A percentile compares a stretch with the other conserved stretches of the same genome.
Evolutionary conservation across 2,888 invertebrate genomes (phyloP).

Genomic region (Apotomis betuletana): DNA sequence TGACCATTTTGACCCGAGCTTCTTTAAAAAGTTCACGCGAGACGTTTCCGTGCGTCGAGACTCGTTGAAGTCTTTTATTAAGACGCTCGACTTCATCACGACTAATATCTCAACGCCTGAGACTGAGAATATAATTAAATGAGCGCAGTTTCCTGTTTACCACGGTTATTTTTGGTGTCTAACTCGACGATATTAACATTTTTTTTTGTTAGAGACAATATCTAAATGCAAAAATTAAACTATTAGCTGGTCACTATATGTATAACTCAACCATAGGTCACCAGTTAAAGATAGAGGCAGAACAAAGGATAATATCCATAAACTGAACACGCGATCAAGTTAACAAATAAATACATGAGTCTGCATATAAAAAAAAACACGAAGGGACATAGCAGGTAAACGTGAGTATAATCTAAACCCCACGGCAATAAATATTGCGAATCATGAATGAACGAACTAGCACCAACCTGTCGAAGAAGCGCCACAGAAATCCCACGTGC

Average conservation of each 20-base stretch:
- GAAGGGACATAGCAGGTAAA: constrained; percentile 15
- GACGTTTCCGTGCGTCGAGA: constrained; percentile 9
- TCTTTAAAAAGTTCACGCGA: constrained; percentile 2
- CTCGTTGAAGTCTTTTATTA: constrained; percentile 76
- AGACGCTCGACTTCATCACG: constrained; percentile 43
- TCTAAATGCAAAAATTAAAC: background rate
- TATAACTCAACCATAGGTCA: background rate
- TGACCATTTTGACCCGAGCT: background rate
- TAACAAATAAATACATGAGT: background rate
- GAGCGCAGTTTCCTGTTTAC: too few species aligned
- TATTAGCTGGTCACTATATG: background rate
- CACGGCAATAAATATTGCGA: background rate
- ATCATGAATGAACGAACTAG: constrained; percentile 44
- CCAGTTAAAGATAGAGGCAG: background rate
- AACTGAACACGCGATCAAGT: background rate
- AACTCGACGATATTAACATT: background rate
- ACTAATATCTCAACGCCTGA: constrained; percentile 11
- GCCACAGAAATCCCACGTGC: constrained; percentile 63
- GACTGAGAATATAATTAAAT: too few species aligned
- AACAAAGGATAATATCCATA: constrained; percentile 1
- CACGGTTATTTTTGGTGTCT: too few species aligned
- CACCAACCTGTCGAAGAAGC: constrained; percentile 63
- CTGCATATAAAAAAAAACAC: constrained; percentile 10
- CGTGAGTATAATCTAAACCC: background rate
- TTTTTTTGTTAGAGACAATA: background rate